Evolutionary conservation across 2,888 invertebrate genomes (phyloP).

Genomic region (Synergus laeviventris): DNA sequence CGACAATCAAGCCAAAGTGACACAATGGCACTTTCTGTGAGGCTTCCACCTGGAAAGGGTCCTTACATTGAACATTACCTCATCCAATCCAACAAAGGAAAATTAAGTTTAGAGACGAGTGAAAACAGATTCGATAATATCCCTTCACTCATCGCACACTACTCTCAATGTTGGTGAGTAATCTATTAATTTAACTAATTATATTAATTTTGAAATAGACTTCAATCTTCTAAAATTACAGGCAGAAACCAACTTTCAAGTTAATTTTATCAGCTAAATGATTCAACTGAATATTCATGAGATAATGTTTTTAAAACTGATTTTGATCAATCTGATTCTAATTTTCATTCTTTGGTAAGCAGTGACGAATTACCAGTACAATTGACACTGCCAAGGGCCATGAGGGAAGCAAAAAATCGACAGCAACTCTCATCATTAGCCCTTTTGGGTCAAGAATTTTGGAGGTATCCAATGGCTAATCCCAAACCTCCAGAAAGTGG

Average conservation of each 20-base stretch:
- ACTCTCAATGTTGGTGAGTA: constrained; percentile 91
- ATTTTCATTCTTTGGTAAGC: constrained; percentile 70
- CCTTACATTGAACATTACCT: constrained; percentile 97
- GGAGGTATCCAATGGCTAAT: constrained; percentile 88
- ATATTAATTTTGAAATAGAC: background rate
- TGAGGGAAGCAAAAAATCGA: constrained; percentile 91
- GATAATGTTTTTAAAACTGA: too few species aligned
- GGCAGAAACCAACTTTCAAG: too few species aligned
- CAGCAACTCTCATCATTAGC: constrained; percentile 94
- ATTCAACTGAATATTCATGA: background rate
- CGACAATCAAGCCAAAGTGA: constrained; percentile 95
- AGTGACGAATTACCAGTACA: constrained; percentile 96
- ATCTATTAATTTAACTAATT: background rate
- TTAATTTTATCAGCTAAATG: too few species aligned
- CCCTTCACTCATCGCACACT: constrained; percentile 94
- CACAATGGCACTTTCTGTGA: constrained; percentile 96
- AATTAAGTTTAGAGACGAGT: constrained; percentile 93
- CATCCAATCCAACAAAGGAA: constrained; percentile 89
- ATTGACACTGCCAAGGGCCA: constrained; percentile 89
- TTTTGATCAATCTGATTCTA: constrained; percentile 5
- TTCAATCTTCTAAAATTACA: background rate
- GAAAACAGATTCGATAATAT: constrained; percentile 95
- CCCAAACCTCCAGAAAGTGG: constrained; percentile 79
- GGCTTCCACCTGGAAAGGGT: constrained; percentile 90
- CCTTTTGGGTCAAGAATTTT: constrained; percentile 91